Base-by-base conservation (phyloP, 2,113 vertebrate species). In the Rhinopomastus cyanomelas region DNA sequence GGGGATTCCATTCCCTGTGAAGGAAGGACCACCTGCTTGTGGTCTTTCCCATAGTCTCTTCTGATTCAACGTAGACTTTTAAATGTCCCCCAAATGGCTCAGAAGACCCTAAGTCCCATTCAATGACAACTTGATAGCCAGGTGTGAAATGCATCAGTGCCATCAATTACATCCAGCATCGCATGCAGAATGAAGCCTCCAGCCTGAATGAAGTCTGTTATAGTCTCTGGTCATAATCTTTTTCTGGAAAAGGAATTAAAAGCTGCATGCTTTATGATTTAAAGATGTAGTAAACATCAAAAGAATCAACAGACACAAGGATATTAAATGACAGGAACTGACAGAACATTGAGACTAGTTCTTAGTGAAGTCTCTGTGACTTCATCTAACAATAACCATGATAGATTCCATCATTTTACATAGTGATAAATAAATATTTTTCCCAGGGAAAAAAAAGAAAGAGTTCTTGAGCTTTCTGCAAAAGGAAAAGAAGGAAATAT, bases 191-290 rank as follows among this genome's bases (percentile, higher is more conserved):
- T 72, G 49, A 64, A 27, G 51, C 22, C 16, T 60, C 22, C 32
- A 73, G 16, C 36, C 34, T 82, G 71, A 10, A 46, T 57, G 37
- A 89, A 71, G 18, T 42, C 39, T 46, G 13, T 16, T 61, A 22
- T 20, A 61, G 21, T 42, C n/a, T 73, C 56, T 84, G 49, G 34
- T 78, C 11, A 61, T 59, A 57, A 84, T 44, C 16, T 88, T 90
- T 1, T 1, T 87, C 66, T 89, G 75, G 64, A 73, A 96, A 87
- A 89, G 29, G 16, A 89, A 82, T 92, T 77, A 64, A 81, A 93
- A 76, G 12, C 42, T 73, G 3, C 26, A 22, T 48, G 36, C 55
- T 15, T 82, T 89, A 65, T 61, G 68, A 65, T 11, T 25, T 44
- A 39, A 48, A 89, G 88, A 69, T 27, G 25, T 46, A 92, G 80